Percentiles rank a stretch among this genome's conserved stretches.
phyloP scores from a whole-genome alignment of 2,113 vertebrate genomes.

The Nerophis lumbriciformis region DNA sequence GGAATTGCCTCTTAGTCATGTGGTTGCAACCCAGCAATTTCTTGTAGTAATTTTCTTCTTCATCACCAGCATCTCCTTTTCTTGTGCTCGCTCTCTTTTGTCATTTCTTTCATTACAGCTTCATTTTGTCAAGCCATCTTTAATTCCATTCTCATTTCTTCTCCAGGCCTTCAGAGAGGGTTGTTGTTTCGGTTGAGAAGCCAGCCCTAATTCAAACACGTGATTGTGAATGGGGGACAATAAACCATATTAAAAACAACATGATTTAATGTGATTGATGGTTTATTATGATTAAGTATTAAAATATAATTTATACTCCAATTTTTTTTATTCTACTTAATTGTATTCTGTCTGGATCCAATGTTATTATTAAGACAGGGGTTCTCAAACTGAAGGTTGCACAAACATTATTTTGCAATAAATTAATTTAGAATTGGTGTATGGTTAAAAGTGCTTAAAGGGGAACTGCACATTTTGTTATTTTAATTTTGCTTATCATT shows the following conservation, averaged over 20 bases:
- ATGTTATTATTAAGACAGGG: too few relatives aligned
- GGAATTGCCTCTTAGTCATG: too few relatives aligned
- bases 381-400: too few relatives aligned
- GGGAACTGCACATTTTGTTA: too few relatives aligned
- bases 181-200: constrained; percentile 11
- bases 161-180: constrained; percentile 4
- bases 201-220: neutral
- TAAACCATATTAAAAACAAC: neutral
- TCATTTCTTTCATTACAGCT: constrained; percentile 23
- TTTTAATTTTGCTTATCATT: too few relatives aligned
- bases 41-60: constrained; percentile 12
- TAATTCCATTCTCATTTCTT: constrained; percentile 27
- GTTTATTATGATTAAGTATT: neutral
- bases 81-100: constrained; percentile 17
- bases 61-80: neutral
- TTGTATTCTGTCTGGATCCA: too few relatives aligned
- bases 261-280: neutral
- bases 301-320: too few relatives aligned
- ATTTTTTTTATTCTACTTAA: too few relatives aligned
- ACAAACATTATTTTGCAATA: too few relatives aligned
- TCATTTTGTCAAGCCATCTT: constrained; percentile 17
- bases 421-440: too few relatives aligned
- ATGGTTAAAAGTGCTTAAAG: too few relatives aligned
- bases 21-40: neutral
- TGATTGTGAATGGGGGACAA: neutral